Evolutionary conservation across 2,888 invertebrate species (phyloP).

Genomic region (Hirtodrosophila confusa): DNA sequence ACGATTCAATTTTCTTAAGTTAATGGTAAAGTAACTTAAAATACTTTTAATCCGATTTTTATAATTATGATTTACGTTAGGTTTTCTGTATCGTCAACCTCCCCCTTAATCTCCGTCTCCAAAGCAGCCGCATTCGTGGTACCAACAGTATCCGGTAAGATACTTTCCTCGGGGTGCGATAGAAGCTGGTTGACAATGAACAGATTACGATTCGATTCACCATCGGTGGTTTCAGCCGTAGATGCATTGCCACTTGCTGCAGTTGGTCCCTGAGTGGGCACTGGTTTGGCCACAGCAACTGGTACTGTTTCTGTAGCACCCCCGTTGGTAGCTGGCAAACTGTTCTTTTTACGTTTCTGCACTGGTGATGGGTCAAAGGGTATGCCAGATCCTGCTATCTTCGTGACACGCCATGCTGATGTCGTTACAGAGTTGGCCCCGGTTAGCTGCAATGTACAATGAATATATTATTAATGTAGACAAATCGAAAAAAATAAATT

Average conservation of each 20-base stretch:
- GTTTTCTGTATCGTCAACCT: slow-evolving; percentile 57
- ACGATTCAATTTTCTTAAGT: background rate
- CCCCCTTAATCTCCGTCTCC: slow-evolving; percentile 58
- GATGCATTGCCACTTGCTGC: background rate
- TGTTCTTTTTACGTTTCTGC: slow-evolving; percentile 1
- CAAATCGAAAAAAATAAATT: no score
- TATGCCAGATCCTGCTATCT: slow-evolving; percentile 8
- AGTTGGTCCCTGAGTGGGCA: background rate
- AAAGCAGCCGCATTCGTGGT: slow-evolving; percentile 11
- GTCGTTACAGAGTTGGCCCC: background rate
- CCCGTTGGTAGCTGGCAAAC: background rate
- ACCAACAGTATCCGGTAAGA: slow-evolving; percentile 46
- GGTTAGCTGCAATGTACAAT: slow-evolving; percentile 1
- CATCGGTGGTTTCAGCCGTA: background rate
- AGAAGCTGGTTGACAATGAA: slow-evolving; percentile 54
- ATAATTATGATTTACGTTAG: slow-evolving; percentile 20
- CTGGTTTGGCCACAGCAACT: background rate
- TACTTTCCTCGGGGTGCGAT: slow-evolving; percentile 53
- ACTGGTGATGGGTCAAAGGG: slow-evolving; percentile 9
- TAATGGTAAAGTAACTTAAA: slow-evolving; percentile 46
- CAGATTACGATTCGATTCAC: slow-evolving; percentile 36
- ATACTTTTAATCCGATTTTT: slow-evolving; percentile 33
- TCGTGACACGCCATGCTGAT: background rate
- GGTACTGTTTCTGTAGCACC: background rate
- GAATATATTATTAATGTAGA: no score